These are phyloP conservation scores for Sisyra terminalis DNA, from an alignment of 2,888 invertebrate genomes.

Conservation along the genomic window DNA sequence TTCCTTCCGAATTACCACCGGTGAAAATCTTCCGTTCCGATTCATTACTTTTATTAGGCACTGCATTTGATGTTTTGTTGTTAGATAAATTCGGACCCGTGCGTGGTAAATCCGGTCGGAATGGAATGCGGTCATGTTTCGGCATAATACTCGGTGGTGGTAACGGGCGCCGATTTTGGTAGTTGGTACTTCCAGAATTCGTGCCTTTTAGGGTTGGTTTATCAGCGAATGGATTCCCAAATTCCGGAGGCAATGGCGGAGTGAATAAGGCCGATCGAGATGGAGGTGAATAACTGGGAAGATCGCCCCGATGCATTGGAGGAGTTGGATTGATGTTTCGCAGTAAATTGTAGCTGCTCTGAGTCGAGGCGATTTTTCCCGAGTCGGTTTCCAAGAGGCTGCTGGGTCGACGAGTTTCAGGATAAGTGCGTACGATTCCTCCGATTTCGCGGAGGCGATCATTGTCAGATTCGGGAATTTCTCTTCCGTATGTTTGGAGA, in stretches of 20 bases:
- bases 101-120: slow-evolving; percentile 45
- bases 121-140: slow-evolving; percentile 69
- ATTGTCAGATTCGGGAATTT: slow-evolving; percentile 7
- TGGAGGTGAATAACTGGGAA: slow-evolving; percentile 72
- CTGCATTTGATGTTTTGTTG: neutral
- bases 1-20: slow-evolving; percentile 25
- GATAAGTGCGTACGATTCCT: slow-evolving; percentile 6
- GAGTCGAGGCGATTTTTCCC: slow-evolving; percentile 7
- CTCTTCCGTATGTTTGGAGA: slow-evolving; percentile 13
- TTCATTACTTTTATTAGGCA: slow-evolving; percentile 8
- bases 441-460: slow-evolving; percentile 4
- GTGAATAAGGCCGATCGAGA: slow-evolving; percentile 60
- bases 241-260: slow-evolving; percentile 69
- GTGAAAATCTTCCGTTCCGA: slow-evolving; percentile 15
- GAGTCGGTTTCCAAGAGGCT: slow-evolving; percentile 7
- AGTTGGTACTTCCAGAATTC: slow-evolving; percentile 42
- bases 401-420: slow-evolving; percentile 7
- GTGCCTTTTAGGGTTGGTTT: slow-evolving; percentile 69
- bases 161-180: slow-evolving; percentile 57
- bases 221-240: slow-evolving; percentile 74
- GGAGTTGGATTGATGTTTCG: slow-evolving; percentile 42
- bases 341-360: slow-evolving; percentile 33
- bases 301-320: slow-evolving; percentile 44
- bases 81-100: slow-evolving; percentile 7
- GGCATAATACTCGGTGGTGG: slow-evolving; percentile 73